Base-by-base conservation (phyloP, 2,113 vertebrate genomes). In the Poeciliopsis retropinna region DNA sequence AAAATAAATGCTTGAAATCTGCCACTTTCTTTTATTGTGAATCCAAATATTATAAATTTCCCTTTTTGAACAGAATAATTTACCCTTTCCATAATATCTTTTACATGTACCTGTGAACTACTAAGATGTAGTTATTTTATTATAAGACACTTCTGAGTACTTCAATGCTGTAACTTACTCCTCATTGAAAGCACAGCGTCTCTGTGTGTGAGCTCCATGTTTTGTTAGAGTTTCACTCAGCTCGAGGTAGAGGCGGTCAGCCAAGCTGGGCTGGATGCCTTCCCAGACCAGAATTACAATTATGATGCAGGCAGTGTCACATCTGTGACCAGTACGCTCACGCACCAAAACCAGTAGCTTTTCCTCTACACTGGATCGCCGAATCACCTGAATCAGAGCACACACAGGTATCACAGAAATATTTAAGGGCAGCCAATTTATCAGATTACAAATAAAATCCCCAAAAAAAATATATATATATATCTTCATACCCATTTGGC, bases 201-300 rank as follows among this genome's bases (percentile, higher is more conserved):
- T 95, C 83, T 96, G 98, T 1, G 98, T 99, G 74, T 92, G 94
- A 0, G 95, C 93, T 83, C 98, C 98, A 0, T 96, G 94, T 72
- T 96, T 98, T 75, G 88, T 92, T 87, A 99, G 90, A 2, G 96
- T 97, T 60, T 95, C 93, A 0, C 95, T 96, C 64, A 99, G 96
- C 32, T 99, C 97, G 0, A 86, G 75, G 91, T 99, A 99, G 71
- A 99, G 95, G 67, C 64, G 88, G 88, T 98, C 96, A 0, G 98
- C 97, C 74, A 97, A 86, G 70, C 78, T 89, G 2, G 79, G 86
- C 0, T 95, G 87, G 84, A 99, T 97, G 34, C 97, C 98, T 75
- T 99, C 97, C 98, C 98, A 99, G 61, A 98, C 92, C 78, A 98
- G 88, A 87, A 99, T 97, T 73, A 97, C 96, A 27, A 99, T 96